A percentile compares a stretch with the other conserved stretches of the same genome.
phyloP scores from a whole-genome alignment of 2,888 invertebrate genomes.

The Leucoptera coffeella region DNA sequence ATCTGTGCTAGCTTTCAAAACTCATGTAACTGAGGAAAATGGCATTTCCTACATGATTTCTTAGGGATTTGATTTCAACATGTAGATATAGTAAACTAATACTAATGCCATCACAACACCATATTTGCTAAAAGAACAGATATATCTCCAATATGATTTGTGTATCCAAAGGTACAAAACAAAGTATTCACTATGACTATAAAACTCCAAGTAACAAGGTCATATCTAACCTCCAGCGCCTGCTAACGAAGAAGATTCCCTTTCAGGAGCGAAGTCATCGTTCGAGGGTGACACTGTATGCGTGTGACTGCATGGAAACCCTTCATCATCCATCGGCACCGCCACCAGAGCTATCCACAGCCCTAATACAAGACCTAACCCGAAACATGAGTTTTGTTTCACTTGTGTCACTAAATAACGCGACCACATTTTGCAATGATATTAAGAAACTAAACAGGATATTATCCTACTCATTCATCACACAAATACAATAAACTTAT shows the following conservation, averaged over 20 bases:
- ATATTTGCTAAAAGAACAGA: no score
- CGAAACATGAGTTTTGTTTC: constrained; percentile 52
- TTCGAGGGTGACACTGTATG: constrained; percentile 8
- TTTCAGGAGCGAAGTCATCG: constrained; percentile 35
- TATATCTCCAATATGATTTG: no score
- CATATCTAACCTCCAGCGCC: constrained; percentile 9
- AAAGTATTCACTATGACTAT: neutral
- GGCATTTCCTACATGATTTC: no score
- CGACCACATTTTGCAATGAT: constrained; percentile 31
- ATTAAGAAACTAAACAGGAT: no score
- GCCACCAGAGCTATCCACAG: constrained; percentile 47
- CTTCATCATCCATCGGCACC: constrained; percentile 34
- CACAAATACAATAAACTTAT: no score
- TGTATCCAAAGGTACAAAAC: constrained; percentile 6
- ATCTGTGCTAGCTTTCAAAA: no score
- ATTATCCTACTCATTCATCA: no score
- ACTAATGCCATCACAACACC: no score
- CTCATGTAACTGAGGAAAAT: no score
- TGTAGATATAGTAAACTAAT: no score
- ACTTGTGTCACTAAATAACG: constrained; percentile 40
- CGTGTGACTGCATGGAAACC: constrained; percentile 7
- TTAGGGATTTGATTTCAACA: no score
- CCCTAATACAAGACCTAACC: constrained; percentile 50
- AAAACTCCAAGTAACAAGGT: neutral
- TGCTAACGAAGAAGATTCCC: no score